phyloP scores from a whole-genome alignment of 2,888 invertebrate genomes.

The Heliconius charithonia region DNA sequence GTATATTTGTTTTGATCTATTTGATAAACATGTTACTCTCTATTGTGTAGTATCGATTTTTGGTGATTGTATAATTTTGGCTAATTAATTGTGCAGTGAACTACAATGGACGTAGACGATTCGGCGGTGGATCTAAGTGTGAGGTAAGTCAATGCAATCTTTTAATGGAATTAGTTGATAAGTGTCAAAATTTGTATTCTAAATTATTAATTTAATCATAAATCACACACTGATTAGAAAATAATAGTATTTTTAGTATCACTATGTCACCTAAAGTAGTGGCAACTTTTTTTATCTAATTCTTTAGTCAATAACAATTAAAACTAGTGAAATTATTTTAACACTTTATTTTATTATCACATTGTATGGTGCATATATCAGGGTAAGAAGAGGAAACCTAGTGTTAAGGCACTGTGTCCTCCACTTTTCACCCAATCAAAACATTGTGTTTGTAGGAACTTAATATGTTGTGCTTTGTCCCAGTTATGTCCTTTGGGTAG shows the following conservation, averaged over 20 bases:
- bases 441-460: background rate
- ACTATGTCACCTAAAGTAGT: background rate
- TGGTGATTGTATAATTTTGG: slow-evolving; percentile 49
- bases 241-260: background rate
- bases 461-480: background rate
- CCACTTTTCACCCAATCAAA: background rate
- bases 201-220: slow-evolving; percentile 2
- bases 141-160: slow-evolving; percentile 81
- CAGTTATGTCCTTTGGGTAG: background rate
- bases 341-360: too few species aligned
- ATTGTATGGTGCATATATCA: too few species aligned
- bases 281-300: background rate
- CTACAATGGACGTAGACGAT: slow-evolving; percentile 94
- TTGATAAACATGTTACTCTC: slow-evolving; percentile 16
- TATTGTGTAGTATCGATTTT: slow-evolving; percentile 46
- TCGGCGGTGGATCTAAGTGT: slow-evolving; percentile 94
- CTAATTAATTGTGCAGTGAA: slow-evolving; percentile 49
- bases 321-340: background rate
- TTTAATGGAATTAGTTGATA: slow-evolving; percentile 34
- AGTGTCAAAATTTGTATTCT: background rate
- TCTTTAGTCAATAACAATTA: background rate
- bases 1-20: slow-evolving; percentile 11
- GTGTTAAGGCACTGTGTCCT: too few species aligned
- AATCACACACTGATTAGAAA: background rate
- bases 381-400: too few species aligned